A percentile compares a stretch with the other conserved stretches of the same genome.
Evolutionary conservation across 2,113 vertebrate genomes (phyloP).

Genomic region (Naja naja): DNA sequence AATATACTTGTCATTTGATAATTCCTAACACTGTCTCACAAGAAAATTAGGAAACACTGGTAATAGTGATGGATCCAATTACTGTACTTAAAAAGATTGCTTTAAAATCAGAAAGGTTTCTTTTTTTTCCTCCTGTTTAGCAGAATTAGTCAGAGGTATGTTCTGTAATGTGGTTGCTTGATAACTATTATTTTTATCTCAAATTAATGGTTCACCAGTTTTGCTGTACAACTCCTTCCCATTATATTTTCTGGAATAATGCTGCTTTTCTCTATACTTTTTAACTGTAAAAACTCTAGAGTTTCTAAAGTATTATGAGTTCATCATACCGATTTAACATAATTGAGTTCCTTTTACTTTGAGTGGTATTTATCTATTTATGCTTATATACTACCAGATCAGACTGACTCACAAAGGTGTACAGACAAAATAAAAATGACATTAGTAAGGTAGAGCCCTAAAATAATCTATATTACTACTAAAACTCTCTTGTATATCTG

Average conservation of each 20-base stretch:
- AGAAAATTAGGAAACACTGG: neutral
- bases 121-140: neutral
- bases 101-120: neutral
- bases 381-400: neutral
- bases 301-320: neutral
- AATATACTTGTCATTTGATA: neutral
- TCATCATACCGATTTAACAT: neutral
- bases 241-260: neutral
- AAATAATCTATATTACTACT: neutral
- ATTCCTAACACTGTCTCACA: neutral
- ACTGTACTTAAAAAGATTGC: neutral
- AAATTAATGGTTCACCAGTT: neutral
- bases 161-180: neutral
- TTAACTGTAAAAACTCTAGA: neutral
- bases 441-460: neutral
- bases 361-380: neutral
- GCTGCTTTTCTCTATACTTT: neutral
- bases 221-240: neutral
- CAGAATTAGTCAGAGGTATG: constrained; percentile 2
- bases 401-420: neutral
- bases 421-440: neutral
- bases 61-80: neutral
- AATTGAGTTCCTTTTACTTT: neutral
- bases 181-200: neutral
- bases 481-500: neutral